phyloP scores from a whole-genome alignment of 1,140 invertebrate species.

The Branchinecta lynchi region DNA sequence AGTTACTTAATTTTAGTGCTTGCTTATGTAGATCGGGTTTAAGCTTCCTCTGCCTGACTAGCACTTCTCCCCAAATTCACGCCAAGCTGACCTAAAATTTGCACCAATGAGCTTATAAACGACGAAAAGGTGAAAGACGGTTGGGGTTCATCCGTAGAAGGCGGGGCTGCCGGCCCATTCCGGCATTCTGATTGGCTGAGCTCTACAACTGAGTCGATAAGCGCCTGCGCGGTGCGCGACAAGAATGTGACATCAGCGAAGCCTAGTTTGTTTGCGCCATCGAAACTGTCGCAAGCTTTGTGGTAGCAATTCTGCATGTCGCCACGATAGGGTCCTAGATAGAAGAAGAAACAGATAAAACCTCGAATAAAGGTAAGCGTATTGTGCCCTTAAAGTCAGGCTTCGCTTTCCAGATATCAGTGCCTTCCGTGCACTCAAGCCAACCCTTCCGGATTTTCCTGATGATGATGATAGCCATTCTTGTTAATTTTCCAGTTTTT shows the following conservation, averaged over 20 bases:
- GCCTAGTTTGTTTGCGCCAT: slow-evolving; percentile 21
- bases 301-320: slow-evolving; percentile 34
- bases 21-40: background rate
- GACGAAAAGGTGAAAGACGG: background rate
- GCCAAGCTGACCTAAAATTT: background rate
- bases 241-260: slow-evolving; percentile 25
- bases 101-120: background rate
- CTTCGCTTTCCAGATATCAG: too few species aligned
- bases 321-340: slow-evolving; percentile 32
- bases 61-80: background rate
- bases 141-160: background rate
- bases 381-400: too few species aligned
- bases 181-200: slow-evolving; percentile 17
- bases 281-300: slow-evolving; percentile 28
- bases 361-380: too few species aligned
- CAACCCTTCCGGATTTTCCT: too few species aligned
- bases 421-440: too few species aligned
- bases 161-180: background rate
- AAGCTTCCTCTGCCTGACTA: slow-evolving; percentile 1
- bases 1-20: too few species aligned
- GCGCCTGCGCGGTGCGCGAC: slow-evolving; percentile 24
- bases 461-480: background rate
- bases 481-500: background rate
- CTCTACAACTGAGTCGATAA: slow-evolving; percentile 25
- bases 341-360: background rate